Evolutionary conservation across 1,140 invertebrate genomes (phyloP), one percentile per base, ranked within the genome.

Genomic region (Drosophila sp.): DNA sequence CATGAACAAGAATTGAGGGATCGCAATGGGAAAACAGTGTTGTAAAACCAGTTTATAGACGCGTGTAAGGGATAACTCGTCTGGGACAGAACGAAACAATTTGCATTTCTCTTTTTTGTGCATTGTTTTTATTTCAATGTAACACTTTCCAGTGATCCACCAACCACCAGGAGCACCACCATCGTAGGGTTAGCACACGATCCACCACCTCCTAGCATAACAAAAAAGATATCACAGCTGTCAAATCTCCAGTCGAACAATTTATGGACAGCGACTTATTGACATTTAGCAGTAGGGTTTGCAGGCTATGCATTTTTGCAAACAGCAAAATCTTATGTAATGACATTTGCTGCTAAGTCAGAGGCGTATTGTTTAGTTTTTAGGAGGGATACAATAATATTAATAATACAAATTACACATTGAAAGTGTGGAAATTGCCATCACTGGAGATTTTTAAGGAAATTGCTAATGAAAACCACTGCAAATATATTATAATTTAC

Each of bases 221-320:
- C 5, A 43, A 41, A 1, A 40, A 6, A n/a, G 46, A 29, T n/a
- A n/a, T 58, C 43, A 51, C 51, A 65, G 63, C 63, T 59, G 63
- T 66, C 46, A 72, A 58, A 59, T 66, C 69, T 64, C 76, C 64
- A 38, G 46, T 40, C 46, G 27, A n/a, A 34, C 29, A 40, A 62
- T 77, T 78, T 78, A 78, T 78, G 57, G 48, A 38, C 43, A 13
- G 41, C 65, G 81, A 84, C 81, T 81, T 84, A 75, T 78, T 87
- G 70, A 75, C 70, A 86, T 65, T 46, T 59, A 38, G n/a, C 14
- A 41, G 51, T 38, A 36, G 27, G 27, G 54, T 48, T n/a, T 18
- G 25, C 9, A 25, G 48, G n/a, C 14, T 71, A 40, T 58, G 59
- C 8, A 69, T 67, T 73, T 76, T 77, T 27, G 76, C 61, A 62